Evolutionary conservation across 2,888 invertebrate species (phyloP), one percentile per base, ranked within the genome.

Genomic region (Meganola albula): DNA sequence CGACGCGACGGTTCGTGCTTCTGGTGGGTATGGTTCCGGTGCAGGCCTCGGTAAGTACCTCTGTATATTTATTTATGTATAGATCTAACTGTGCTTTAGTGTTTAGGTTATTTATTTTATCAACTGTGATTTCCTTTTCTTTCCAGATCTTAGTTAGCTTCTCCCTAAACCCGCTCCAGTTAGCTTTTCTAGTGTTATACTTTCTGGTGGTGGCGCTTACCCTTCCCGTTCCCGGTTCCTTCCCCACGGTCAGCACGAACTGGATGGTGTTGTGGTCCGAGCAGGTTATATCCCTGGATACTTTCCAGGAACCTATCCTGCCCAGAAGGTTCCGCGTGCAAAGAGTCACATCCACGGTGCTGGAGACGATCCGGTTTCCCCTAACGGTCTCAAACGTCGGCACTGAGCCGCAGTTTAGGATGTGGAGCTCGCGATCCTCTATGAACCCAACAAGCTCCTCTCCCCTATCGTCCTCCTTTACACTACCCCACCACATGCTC

Each of bases 251-350:
- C 4, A 27, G 1, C 8, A 8, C 5, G 18, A 27, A 27, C 1
- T 10, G 10, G n/a, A 27, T 18, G 7, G 27, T 20, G 4, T 27
- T 27, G 10, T 27, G 27, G 12, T 27, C 27, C 1, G 27, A 27
- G 11, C 11, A n/a, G 1, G 20, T 12, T 23, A 23, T 3, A 2
- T 2, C 11, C 2, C n/a, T 9, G 23, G 9, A 2, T 2, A 23
- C 23, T 11, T n/a, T 23, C 23, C 23, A 23, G 2, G 9, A 10
- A 2, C 4, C 9, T 2, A 23, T 9, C 3, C 4, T 4, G 10
- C 2, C 2, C 10, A 23, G 2, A 2, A 9, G 2, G 10, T 9
- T 6, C 2, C 2, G 3, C 2, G 23, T 7, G 10, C 23, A 23
- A 5, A 11, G 4, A 5, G 23, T 23, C 2, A 23, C 2, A n/a